Percentiles rank a stretch among this genome's conserved stretches.
phyloP scores from a whole-genome alignment of 2,113 vertebrate species.

The Trematomus loennbergii region DNA sequence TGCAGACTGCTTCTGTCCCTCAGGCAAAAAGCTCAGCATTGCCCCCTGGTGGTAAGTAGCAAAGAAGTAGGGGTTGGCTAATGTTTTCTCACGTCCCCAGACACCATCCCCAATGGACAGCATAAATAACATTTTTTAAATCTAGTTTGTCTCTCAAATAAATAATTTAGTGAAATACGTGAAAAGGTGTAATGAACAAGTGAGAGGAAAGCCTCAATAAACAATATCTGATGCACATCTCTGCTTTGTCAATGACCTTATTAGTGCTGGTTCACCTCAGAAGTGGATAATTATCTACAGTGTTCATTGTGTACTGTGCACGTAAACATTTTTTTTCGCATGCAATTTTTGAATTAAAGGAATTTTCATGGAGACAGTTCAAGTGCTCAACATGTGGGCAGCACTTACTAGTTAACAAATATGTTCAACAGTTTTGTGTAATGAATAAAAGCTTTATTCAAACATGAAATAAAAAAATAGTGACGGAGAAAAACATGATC shows the following conservation, averaged over 20 bases:
- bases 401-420: neutral
- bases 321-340: slow-evolving; percentile 6
- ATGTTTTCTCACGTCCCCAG: slow-evolving; percentile 37
- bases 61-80: slow-evolving; percentile 3
- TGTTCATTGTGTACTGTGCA: slow-evolving; percentile 20
- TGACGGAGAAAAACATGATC: slow-evolving; percentile 63
- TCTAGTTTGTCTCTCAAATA: slow-evolving; percentile 20
- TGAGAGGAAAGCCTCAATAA: slow-evolving; percentile 4
- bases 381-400: neutral
- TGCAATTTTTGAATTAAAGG: neutral
- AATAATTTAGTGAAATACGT: slow-evolving; percentile 25
- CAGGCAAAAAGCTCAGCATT: slow-evolving; percentile 61
- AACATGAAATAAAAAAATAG: slow-evolving; percentile 69
- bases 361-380: slow-evolving; percentile 28
- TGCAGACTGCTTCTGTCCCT: slow-evolving; percentile 58
- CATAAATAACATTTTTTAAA: slow-evolving; percentile 16
- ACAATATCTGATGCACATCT: neutral
- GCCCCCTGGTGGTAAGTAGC: slow-evolving; percentile 78
- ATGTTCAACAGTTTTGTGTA: slow-evolving; percentile 26
- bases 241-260: slow-evolving; percentile 18
- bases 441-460: slow-evolving; percentile 80
- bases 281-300: slow-evolving; percentile 34
- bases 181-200: slow-evolving; percentile 22
- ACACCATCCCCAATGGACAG: slow-evolving; percentile 16
- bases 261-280: slow-evolving; percentile 20